phyloP scores from a whole-genome alignment of 2,888 invertebrate genomes.

The Ectropis crepuscularia region DNA sequence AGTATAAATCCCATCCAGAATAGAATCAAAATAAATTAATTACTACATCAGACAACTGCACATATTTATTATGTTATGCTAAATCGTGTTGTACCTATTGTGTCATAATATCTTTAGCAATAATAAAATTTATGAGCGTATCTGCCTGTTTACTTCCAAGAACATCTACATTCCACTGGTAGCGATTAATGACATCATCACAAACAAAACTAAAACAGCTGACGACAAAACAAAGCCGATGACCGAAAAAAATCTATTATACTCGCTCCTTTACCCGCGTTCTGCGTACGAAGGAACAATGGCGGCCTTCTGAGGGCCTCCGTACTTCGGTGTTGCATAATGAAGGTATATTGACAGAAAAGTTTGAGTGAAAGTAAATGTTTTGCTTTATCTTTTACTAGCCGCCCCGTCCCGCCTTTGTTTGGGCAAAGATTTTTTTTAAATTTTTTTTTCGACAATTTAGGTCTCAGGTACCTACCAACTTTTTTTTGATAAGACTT shows the following conservation, averaged over 20 bases:
- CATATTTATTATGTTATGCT: no score
- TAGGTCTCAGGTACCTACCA: no score
- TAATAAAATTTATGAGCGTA: not conserved
- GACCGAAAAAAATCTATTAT: slow-evolving; percentile 41
- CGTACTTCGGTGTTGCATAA: slow-evolving; percentile 47
- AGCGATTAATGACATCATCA: slow-evolving; percentile 43
- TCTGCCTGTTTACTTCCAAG: slow-evolving; percentile 3
- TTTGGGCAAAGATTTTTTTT: no score
- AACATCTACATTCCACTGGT: slow-evolving; percentile 8
- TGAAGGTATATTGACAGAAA: slow-evolving; percentile 51
- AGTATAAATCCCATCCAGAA: no score
- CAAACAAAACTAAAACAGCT: slow-evolving; percentile 37
- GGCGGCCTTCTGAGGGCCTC: slow-evolving; percentile 35
- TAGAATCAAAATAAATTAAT: no score
- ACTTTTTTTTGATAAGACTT: no score
- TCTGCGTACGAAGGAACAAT: slow-evolving; percentile 37
- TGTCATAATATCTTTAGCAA: not conserved
- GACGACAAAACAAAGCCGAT: slow-evolving; percentile 41
- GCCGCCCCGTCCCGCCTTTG: no score
- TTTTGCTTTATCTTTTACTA: slow-evolving; percentile 51
- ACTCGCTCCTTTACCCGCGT: slow-evolving; percentile 27
- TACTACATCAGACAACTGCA: no score
- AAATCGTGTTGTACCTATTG: no score
- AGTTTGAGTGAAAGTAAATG: slow-evolving; percentile 67
- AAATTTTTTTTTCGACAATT: no score